These are phyloP conservation scores for Suricata suricatta DNA, from an alignment of 2,113 vertebrate species.

Conservation along the genomic window DNA sequence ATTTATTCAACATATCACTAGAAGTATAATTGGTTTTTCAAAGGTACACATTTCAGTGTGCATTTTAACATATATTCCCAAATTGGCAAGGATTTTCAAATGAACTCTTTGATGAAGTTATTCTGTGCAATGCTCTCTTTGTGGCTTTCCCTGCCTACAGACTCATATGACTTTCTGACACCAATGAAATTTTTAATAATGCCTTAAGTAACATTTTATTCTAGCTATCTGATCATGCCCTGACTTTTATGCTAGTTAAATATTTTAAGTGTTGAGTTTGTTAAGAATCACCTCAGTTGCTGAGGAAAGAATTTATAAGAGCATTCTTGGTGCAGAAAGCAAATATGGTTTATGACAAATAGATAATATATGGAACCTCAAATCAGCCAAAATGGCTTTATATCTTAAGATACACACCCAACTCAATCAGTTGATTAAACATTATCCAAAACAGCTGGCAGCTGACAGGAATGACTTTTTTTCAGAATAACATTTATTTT, in stretches of 20 bases:
- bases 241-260: conserved; percentile 49
- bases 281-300: conserved; percentile 53
- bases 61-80: not conserved
- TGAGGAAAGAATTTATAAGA: conserved; percentile 44
- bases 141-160: conserved; percentile 28
- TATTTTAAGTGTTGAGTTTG: conserved; percentile 68
- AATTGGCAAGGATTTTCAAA: conserved; percentile 18
- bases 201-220: conserved; percentile 41
- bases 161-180: conserved; percentile 30
- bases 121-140: conserved; percentile 41
- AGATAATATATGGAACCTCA: conserved; percentile 20
- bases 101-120: conserved; percentile 41
- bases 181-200: conserved; percentile 54
- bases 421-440: conserved; percentile 68
- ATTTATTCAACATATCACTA: not conserved
- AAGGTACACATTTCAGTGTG: not conserved
- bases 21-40: conserved; percentile 17
- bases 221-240: conserved; percentile 18
- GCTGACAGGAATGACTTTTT: conserved; percentile 27
- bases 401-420: conserved; percentile 34
- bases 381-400: conserved; percentile 51
- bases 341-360: conserved; percentile 41
- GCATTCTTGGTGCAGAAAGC: conserved; percentile 34
- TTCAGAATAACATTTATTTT: conserved; percentile 32
- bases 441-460: conserved; percentile 57